Evolutionary conservation across 2,113 vertebrate genomes (phyloP).

Genomic region (Hippocampus comes): DNA sequence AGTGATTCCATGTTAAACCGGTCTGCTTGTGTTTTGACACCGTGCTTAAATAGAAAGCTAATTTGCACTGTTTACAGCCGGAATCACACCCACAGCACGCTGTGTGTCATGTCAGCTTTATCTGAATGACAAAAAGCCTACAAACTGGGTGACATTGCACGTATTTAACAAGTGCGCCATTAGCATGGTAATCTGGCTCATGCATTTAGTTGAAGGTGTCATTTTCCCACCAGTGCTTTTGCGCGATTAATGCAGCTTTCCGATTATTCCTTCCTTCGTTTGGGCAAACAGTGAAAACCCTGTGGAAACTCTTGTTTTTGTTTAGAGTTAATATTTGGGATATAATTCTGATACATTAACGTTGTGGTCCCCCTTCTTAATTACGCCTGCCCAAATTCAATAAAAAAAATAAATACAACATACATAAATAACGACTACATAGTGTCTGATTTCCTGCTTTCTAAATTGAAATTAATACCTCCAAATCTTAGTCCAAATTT

Average conservation of each 20-base stretch:
- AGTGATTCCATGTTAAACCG: constrained; percentile 8
- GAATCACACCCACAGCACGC: constrained; percentile 20
- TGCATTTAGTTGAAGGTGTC: constrained; percentile 68
- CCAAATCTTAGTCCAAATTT: not conserved
- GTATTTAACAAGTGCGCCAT: constrained; percentile 67
- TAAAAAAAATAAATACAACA: not conserved
- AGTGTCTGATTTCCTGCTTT: not conserved
- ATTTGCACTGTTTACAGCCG: constrained; percentile 55
- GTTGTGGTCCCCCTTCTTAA: not conserved
- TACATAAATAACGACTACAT: not conserved
- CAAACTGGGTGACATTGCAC: constrained; percentile 71
- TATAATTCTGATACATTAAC: not conserved
- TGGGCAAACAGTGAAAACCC: not conserved
- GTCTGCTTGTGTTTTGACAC: constrained; percentile 36
- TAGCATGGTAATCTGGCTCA: constrained; percentile 69
- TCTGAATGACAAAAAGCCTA: constrained; percentile 73
- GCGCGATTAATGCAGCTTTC: constrained; percentile 12
- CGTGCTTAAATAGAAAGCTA: constrained; percentile 29
- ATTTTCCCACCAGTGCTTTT: constrained; percentile 61
- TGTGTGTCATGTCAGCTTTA: constrained; percentile 35
- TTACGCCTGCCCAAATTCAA: not conserved
- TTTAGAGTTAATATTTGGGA: not conserved
- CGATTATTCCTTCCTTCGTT: not conserved
- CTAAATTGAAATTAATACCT: not conserved
- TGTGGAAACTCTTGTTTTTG: not conserved